These are phyloP conservation scores for Tenrec ecaudatus DNA, from an alignment of 2,113 vertebrate species.

Conservation along the genomic window DNA sequence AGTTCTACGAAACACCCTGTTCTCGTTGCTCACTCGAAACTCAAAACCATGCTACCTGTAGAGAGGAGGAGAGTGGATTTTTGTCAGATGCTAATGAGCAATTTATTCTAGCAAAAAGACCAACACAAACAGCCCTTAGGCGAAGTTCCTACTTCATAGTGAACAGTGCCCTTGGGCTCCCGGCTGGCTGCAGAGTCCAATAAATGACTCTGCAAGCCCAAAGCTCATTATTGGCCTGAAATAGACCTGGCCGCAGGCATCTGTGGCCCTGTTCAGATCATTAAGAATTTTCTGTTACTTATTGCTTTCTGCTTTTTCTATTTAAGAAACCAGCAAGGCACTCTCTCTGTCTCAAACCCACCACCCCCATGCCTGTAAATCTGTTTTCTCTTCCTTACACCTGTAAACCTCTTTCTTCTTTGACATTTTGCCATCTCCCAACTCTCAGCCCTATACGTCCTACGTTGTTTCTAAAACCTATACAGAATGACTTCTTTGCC, in stretches of 20 bases:
- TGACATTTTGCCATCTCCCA: not conserved
- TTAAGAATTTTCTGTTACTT: conserved; percentile 62
- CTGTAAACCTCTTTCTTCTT: not conserved
- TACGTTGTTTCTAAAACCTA: not conserved
- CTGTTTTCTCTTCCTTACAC: not conserved
- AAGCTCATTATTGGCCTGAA: conserved; percentile 71
- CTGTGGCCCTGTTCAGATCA: conserved; percentile 35
- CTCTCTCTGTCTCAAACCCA: not conserved
- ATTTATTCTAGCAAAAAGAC: conserved; percentile 58
- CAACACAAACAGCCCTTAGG: conserved; percentile 64
- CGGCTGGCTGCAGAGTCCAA: conserved; percentile 55
- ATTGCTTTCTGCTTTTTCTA: conserved; percentile 39
- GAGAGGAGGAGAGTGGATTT: not conserved
- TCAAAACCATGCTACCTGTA: conserved; percentile 17
- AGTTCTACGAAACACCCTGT: not conserved
- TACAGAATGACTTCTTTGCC: conserved; percentile 53
- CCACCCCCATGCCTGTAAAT: too few relatives aligned
- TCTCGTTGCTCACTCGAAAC: not conserved
- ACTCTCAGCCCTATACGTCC: not conserved
- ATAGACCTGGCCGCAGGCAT: conserved; percentile 56
- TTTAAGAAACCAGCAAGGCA: not conserved
- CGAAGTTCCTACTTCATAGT: conserved; percentile 67
- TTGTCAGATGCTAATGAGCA: conserved; percentile 55
- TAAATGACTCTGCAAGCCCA: conserved; percentile 61
- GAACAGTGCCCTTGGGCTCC: conserved; percentile 46